These are phyloP conservation scores for Macrotis lagotis DNA, from an alignment of 2,113 vertebrate genomes.

Conservation along the genomic window DNA sequence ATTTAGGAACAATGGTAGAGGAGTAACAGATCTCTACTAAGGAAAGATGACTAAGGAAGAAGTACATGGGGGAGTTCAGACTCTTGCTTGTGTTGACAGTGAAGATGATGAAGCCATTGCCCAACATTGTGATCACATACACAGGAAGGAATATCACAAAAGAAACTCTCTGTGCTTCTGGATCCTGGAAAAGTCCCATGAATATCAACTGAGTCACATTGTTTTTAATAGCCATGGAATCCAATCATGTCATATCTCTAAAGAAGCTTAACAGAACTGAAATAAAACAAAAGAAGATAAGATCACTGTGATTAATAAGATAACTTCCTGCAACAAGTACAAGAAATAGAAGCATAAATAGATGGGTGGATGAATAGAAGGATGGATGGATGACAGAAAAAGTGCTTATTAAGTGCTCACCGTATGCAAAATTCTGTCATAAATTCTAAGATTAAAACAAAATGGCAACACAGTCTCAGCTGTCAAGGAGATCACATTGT, in stretches of 20 bases:
- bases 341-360: background rate
- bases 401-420: no score
- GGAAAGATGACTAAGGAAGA: constrained; percentile 62
- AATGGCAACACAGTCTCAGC: background rate
- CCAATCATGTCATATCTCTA: background rate
- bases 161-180: constrained; percentile 45
- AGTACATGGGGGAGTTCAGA: constrained; percentile 60
- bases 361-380: no score
- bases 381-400: no score
- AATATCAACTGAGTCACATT: constrained; percentile 59
- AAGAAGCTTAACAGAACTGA: background rate
- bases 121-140: constrained; percentile 57
- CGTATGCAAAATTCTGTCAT: no score
- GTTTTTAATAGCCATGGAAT: constrained; percentile 17
- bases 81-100: background rate
- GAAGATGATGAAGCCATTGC: constrained; percentile 59
- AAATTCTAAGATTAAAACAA: background rate
- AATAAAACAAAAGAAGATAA: constrained; percentile 5
- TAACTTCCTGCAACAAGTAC: background rate
- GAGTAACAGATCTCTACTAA: constrained; percentile 65
- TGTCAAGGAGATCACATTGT: background rate
- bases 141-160: constrained; percentile 35
- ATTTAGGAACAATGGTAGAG: constrained; percentile 61
- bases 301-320: background rate
- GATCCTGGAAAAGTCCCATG: constrained; percentile 53